These are phyloP conservation scores for Heterocephalus glaber DNA, from an alignment of 2,113 vertebrate species.

Conservation along the genomic window DNA sequence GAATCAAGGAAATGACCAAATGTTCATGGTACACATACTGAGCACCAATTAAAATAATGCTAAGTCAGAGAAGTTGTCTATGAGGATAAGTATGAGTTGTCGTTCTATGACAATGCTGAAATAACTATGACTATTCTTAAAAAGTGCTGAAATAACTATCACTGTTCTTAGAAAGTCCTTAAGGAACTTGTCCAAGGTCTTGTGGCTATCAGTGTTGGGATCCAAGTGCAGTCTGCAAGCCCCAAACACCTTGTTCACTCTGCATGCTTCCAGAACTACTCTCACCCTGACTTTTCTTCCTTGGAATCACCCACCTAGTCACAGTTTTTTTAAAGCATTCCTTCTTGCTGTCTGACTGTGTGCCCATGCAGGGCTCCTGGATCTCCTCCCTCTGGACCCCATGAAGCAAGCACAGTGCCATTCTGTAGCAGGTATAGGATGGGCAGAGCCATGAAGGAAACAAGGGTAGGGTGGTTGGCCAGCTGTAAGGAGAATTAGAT, in stretches of 20 bases:
- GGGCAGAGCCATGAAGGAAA: background rate
- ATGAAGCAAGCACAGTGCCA: accelerated
- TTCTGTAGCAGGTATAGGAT: accelerated
- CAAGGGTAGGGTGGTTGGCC: background rate
- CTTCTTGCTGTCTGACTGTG: background rate
- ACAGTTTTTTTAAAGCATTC: background rate
- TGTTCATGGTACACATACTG: background rate
- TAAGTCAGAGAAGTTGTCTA: background rate
- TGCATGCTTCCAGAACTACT: background rate
- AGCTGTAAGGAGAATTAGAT: background rate
- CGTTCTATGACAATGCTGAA: background rate
- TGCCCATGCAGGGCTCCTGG: accelerated
- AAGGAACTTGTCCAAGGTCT: background rate
- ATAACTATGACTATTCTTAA: background rate
- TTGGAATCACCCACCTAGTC: background rate
- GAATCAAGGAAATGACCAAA: background rate
- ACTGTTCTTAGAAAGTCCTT: background rate
- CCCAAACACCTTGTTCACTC: background rate
- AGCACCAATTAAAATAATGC: background rate
- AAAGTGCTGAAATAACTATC: background rate
- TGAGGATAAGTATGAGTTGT: background rate
- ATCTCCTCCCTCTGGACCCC: background rate
- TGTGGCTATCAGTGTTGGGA: background rate
- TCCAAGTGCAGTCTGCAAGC: background rate
- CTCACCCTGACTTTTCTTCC: background rate